Conservation (phyloP, 1,140 invertebrate genomes). For the Tetramorium parvispinum region DNA sequence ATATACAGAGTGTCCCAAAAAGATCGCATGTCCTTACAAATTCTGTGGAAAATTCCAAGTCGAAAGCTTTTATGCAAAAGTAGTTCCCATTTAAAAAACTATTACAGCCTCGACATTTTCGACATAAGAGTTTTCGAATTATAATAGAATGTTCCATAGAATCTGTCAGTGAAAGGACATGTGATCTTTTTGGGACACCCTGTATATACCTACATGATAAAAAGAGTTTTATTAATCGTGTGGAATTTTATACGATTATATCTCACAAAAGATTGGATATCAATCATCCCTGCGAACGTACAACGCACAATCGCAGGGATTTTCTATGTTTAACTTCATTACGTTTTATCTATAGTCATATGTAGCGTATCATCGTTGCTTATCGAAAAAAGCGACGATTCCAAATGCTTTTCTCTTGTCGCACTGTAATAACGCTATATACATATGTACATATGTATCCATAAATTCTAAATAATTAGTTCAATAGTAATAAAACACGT, state of each 20-base stretch:
- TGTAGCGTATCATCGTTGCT: not conserved
- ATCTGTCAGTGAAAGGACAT: too few relatives aligned
- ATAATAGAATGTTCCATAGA: too few relatives aligned
- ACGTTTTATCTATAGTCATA: not conserved
- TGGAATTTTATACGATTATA: not conserved
- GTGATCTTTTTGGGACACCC: too few relatives aligned
- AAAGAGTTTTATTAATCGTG: not conserved
- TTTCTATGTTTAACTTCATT: slow-evolving; percentile 1
- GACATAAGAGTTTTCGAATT: too few relatives aligned
- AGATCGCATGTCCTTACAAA: too few relatives aligned
- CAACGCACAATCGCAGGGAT: not conserved
- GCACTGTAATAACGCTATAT: not conserved
- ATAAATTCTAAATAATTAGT: not conserved
- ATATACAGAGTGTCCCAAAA: too few relatives aligned
- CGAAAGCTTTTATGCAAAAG: too few relatives aligned
- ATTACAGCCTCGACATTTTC: too few relatives aligned
- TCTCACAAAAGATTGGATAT: not conserved
- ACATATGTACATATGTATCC: not conserved
- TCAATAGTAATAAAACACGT: not conserved
- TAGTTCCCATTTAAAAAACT: too few relatives aligned
- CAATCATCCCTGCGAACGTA: not conserved
- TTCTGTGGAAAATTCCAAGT: too few relatives aligned
- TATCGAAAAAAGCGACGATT: not conserved
- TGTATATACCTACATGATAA: too few relatives aligned
- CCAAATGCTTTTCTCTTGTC: not conserved